phyloP scores from a whole-genome alignment of 2,888 invertebrate species.

The Ceramica pisi region DNA sequence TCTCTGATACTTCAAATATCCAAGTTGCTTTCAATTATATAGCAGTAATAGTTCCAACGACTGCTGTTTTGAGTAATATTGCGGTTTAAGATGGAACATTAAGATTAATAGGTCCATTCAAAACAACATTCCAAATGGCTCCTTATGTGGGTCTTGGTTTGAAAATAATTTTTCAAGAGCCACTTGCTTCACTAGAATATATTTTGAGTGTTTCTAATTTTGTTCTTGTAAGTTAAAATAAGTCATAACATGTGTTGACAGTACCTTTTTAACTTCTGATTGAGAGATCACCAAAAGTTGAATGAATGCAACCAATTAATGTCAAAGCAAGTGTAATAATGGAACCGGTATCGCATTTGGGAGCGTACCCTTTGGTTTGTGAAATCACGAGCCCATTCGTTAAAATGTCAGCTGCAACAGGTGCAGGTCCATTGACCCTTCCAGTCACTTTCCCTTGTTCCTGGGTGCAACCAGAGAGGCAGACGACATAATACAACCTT shows the following conservation, averaged over 20 bases:
- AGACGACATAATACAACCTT: slow-evolving; percentile 75
- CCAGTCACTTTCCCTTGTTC: slow-evolving; percentile 74
- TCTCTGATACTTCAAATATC: slow-evolving; percentile 11
- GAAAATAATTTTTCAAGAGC: slow-evolving; percentile 8
- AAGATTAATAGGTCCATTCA: slow-evolving; percentile 30
- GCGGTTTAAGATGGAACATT: slow-evolving; percentile 33
- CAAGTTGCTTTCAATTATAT: slow-evolving; percentile 24
- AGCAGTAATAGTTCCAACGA: slow-evolving; percentile 4
- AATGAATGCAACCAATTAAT: slow-evolving; percentile 29
- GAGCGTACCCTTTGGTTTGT: slow-evolving; percentile 54
- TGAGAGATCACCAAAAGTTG: slow-evolving; percentile 25
- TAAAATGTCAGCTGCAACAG: slow-evolving; percentile 61
- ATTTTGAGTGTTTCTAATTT: slow-evolving; percentile 2
- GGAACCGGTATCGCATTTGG: slow-evolving; percentile 46
- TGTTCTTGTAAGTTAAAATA: neutral
- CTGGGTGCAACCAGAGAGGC: slow-evolving; percentile 70
- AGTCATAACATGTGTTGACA: neutral
- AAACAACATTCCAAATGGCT: slow-evolving; percentile 24
- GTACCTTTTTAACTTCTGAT: neutral
- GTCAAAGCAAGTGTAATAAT: slow-evolving; percentile 8
- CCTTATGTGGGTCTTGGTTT: slow-evolving; percentile 7
- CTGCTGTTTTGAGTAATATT: slow-evolving; percentile 15
- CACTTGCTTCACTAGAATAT: neutral
- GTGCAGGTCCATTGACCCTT: slow-evolving; percentile 70
- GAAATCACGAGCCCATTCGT: slow-evolving; percentile 58